A percentile compares a stretch with the other conserved stretches of the same genome.
These are phyloP conservation scores for Mastacembelus armatus DNA, from an alignment of 2,797 vertebrate species.

Conservation along the genomic window DNA sequence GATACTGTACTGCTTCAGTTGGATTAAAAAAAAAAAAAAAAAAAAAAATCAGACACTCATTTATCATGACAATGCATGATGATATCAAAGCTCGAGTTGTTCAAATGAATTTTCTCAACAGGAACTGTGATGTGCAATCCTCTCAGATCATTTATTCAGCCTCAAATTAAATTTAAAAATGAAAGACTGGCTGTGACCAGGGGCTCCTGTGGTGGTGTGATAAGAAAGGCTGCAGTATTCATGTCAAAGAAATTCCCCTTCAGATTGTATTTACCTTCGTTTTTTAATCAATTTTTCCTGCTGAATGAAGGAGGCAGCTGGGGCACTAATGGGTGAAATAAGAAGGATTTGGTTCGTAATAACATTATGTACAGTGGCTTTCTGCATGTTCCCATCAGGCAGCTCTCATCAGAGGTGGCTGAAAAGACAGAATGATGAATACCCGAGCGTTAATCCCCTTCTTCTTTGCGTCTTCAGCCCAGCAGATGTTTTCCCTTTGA, in stretches of 20 bases:
- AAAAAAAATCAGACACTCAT: slow-evolving; percentile 51
- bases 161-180: slow-evolving; percentile 63
- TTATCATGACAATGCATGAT: slow-evolving; percentile 55
- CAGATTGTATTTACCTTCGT: slow-evolving; percentile 51
- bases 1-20: slow-evolving; percentile 16
- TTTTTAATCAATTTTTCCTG: slow-evolving; percentile 41
- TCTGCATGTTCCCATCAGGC: slow-evolving; percentile 52
- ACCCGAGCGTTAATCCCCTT: slow-evolving; percentile 58
- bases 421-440: slow-evolving; percentile 59
- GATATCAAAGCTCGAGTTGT: slow-evolving; percentile 58
- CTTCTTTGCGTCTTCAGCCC: slow-evolving; percentile 55
- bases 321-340: slow-evolving; percentile 27
- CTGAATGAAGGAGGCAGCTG: slow-evolving; percentile 25
- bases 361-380: slow-evolving; percentile 48
- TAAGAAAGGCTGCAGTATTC: slow-evolving; percentile 52
- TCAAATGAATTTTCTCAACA: slow-evolving; percentile 55
- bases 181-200: slow-evolving; percentile 49
- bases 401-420: slow-evolving; percentile 48
- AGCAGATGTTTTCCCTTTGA: slow-evolving; percentile 84
- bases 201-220: slow-evolving; percentile 58
- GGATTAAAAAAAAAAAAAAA: slow-evolving; percentile 32
- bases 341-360: slow-evolving; percentile 29
- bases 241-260: slow-evolving; percentile 50
- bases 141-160: slow-evolving; percentile 62
- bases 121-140: slow-evolving; percentile 37